These are phyloP conservation scores for Carassius carassius DNA, from an alignment of 2,113 vertebrate species.

Conservation along the genomic window DNA sequence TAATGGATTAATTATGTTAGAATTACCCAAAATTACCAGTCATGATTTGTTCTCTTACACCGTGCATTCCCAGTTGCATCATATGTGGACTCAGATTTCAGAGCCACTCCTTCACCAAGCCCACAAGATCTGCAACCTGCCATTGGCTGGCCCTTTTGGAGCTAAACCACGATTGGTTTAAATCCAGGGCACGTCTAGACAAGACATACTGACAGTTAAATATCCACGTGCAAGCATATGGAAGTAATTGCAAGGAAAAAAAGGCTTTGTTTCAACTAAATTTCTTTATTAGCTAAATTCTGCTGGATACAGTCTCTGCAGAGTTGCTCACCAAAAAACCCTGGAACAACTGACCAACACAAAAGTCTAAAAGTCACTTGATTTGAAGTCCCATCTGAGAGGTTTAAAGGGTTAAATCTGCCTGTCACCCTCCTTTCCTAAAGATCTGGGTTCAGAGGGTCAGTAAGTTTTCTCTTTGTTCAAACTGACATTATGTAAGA, in stretches of 20 bases:
- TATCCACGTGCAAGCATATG: conserved; percentile 22
- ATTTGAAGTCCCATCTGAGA: not conserved
- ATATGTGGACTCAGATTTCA: conserved; percentile 48
- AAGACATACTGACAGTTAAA: conserved; percentile 67
- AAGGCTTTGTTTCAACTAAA: not conserved
- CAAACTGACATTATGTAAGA: conserved; percentile 67
- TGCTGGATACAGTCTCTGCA: not conserved
- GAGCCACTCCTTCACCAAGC: conserved; percentile 64
- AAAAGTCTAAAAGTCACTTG: conserved; percentile 1
- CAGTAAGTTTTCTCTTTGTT: conserved; percentile 44
- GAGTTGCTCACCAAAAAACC: not conserved
- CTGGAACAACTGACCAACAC: not conserved
- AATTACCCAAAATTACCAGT: not conserved
- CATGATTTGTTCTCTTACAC: conserved; percentile 26
- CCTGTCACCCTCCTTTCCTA: not conserved
- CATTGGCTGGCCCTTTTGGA: conserved; percentile 63
- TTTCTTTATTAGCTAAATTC: not conserved
- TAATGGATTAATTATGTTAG: not conserved
- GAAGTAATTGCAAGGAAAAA: not conserved
- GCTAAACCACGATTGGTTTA: conserved; percentile 63
- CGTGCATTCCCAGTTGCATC: conserved; percentile 60
- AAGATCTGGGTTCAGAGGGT: conserved; percentile 53
- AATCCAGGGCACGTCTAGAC: conserved; percentile 71
- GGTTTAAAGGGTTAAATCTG: conserved; percentile 3
- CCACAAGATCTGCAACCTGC: conserved; percentile 50